These are phyloP conservation scores for Sphinx pinastri DNA, from an alignment of 2,888 invertebrate species.

Conservation along the genomic window DNA sequence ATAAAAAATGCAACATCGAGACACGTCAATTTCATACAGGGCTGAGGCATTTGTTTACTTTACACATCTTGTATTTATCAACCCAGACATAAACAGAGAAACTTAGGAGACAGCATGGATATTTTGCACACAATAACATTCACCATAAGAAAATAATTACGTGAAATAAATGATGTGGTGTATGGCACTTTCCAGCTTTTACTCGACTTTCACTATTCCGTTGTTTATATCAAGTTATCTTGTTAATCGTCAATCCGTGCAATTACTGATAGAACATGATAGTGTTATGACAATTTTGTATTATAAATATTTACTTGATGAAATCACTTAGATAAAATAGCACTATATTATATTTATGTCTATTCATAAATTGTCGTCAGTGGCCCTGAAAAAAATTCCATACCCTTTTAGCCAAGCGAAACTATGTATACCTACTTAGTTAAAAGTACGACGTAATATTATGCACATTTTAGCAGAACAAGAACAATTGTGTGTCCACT, in stretches of 20 bases:
- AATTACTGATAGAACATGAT: not conserved
- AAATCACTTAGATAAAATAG: not conserved
- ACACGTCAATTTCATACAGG: no score
- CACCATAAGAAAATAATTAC: constrained; percentile 26
- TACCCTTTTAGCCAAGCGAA: no score
- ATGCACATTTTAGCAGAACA: constrained; percentile 4
- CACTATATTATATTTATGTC: no score
- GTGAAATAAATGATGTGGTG: constrained; percentile 3
- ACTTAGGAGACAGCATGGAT: not conserved
- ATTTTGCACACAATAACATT: constrained; percentile 19
- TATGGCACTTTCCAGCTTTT: constrained; percentile 26
- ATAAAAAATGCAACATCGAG: no score
- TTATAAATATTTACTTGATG: not conserved
- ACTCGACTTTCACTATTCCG: constrained; percentile 22
- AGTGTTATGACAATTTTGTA: not conserved
- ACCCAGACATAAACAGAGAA: not conserved
- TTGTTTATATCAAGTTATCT: constrained; percentile 12
- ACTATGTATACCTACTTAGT: not conserved
- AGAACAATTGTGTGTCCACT: constrained; percentile 31
- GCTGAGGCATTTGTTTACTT: not conserved
- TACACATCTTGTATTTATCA: not conserved
- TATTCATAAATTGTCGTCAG: no score
- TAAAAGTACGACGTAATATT: not conserved
- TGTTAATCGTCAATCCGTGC: not conserved
- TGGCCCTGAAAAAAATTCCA: no score